A percentile compares a stretch with the other conserved stretches of the same genome.
These are phyloP conservation scores for Drosophila mauritiana DNA, from an alignment of 1,140 invertebrate species.

Conservation along the genomic window DNA sequence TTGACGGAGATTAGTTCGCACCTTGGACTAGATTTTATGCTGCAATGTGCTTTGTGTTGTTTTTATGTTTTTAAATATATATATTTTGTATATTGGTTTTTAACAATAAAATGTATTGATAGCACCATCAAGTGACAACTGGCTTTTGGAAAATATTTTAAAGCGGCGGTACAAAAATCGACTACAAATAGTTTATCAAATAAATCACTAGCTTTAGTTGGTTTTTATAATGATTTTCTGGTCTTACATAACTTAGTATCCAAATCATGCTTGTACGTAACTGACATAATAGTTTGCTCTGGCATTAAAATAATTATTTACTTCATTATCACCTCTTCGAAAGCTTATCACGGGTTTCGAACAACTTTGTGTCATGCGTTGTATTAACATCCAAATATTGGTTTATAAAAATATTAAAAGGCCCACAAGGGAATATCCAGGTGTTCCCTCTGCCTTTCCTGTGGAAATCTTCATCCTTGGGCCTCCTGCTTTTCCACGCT, in stretches of 20 bases:
- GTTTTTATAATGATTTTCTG: too few relatives aligned
- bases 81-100: slow-evolving; percentile 56
- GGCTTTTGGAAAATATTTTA: not conserved
- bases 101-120: slow-evolving; percentile 36
- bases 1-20: slow-evolving; percentile 45
- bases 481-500: not conserved
- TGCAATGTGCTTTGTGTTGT: slow-evolving; percentile 63
- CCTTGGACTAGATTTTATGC: slow-evolving; percentile 31
- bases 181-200: not conserved
- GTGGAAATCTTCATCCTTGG: too few relatives aligned
- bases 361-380: not conserved
- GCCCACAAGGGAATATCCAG: too few relatives aligned
- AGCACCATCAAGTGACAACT: slow-evolving; percentile 5
- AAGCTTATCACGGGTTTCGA: not conserved
- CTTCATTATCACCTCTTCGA: too few relatives aligned
- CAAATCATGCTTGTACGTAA: not conserved
- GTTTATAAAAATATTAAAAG: not conserved
- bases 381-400: not conserved
- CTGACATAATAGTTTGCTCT: not conserved
- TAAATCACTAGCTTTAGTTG: not conserved
- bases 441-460: not conserved
- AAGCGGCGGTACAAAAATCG: not conserved
- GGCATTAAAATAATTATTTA: too few relatives aligned
- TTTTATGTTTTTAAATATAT: slow-evolving; percentile 66
- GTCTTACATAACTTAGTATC: too few relatives aligned